Evolutionary conservation across 2,888 invertebrate species (phyloP), one percentile per base, ranked within the genome.

Genomic region (Fabriciana adippe): DNA sequence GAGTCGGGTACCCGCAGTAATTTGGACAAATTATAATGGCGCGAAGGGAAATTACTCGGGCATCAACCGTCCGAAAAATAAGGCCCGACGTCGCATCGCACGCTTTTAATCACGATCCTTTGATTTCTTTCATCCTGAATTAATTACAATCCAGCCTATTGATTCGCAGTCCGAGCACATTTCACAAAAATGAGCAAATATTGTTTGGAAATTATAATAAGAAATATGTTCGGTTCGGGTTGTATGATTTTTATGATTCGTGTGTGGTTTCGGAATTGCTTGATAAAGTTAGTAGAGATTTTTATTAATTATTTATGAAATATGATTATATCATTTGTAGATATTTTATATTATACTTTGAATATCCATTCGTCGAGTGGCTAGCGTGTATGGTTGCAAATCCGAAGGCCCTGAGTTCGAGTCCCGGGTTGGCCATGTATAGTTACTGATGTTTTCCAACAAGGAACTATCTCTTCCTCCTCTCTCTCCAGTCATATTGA

Each of bases 21-120:
- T 84, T 83, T 81, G 80, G 77, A 78, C 82, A 82, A 85, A 85
- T 85, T 83, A 83, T 83, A 81, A 82, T 75, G 74, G 76, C 56
- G 73, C 72, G 66, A 71, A 69, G 72, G 74, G 74, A 73, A 75
- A 76, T 76, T 76, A 72, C 71, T 69, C 66, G 67, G 64, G 69
- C 74, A 72, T 63, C 74, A 73, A 67, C 66, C 71, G 72, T 57
- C 72, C 73, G 75, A 75, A 75, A 77, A 76, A 78, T 75, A 71
- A 73, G 66, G 72, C 63, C 67, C 62, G 69, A 74, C 73, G 72
- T 70, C 70, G 64, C 73, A 72, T 71, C 71, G 67, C 73, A 73
- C 68, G 73, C 69, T 71, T 77, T 78, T 78, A 79, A 77, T 77
- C 75, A 76, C 70, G 69, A 69, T 68, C 77, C 74, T 75, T 73